Evolutionary conservation across 2,797 vertebrate genomes (phyloP).

Genomic region (Loriculus beryllinus): DNA sequence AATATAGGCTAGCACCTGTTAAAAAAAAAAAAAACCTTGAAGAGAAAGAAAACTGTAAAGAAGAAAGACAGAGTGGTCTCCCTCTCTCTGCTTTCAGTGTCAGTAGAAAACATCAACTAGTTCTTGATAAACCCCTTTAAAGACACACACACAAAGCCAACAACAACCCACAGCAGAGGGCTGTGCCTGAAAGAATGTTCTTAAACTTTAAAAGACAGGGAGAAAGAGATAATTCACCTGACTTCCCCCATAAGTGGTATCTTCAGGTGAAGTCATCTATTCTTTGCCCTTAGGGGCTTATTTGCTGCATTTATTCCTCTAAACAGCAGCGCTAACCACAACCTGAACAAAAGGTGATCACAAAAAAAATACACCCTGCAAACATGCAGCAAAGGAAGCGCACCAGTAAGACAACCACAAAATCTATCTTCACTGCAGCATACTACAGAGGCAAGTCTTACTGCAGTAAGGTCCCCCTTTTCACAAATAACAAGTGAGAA

Average conservation of each 20-base stretch:
- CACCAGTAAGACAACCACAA: background rate
- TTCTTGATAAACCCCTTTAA: background rate
- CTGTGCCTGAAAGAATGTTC: background rate
- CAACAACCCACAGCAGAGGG: background rate
- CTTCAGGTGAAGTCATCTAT: background rate
- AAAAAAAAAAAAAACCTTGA: background rate
- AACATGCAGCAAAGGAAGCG: background rate
- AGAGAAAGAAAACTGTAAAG: background rate
- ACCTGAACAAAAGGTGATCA: background rate
- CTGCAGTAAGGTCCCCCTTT: rapidly evolving
- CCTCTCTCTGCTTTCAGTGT: background rate
- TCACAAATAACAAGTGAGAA: background rate
- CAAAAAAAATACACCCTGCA: background rate
- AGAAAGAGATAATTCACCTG: background rate
- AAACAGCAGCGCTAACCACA: background rate
- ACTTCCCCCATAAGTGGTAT: background rate
- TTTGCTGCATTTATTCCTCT: background rate
- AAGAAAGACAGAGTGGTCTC: background rate
- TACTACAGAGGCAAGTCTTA: background rate
- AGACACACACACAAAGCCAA: background rate
- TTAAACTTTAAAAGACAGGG: background rate
- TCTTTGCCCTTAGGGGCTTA: background rate
- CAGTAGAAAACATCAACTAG: background rate
- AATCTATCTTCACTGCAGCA: background rate
- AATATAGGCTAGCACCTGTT: background rate